These are phyloP conservation scores for Phalloptychus januarius DNA, from an alignment of 2,797 vertebrate species.

Conservation along the genomic window DNA sequence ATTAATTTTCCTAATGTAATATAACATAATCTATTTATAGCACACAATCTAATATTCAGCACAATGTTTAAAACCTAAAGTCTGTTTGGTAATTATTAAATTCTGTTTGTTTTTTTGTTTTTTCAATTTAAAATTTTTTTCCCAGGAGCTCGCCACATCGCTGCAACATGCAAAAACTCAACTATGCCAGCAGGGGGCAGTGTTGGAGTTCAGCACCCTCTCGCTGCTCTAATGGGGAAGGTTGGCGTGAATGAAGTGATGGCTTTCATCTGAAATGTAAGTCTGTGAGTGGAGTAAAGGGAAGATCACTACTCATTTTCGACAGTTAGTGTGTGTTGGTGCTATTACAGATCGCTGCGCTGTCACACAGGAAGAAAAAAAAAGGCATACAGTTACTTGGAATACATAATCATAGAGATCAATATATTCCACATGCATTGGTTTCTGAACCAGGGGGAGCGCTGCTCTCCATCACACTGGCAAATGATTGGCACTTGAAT, in stretches of 20 bases:
- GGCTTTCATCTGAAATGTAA: conserved; percentile 69
- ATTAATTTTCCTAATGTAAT: conserved; percentile 47
- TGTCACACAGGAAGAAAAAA: conserved; percentile 12
- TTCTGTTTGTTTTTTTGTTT: conserved; percentile 18
- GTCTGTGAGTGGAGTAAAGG: conserved; percentile 62
- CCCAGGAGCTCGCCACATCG: conserved; percentile 15
- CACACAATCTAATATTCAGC: conserved; percentile 42
- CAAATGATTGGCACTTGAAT: conserved; percentile 16
- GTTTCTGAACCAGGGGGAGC: conserved; percentile 68
- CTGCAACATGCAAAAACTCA: conserved; percentile 33
- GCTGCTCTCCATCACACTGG: conserved; percentile 43
- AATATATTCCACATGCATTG: conserved; percentile 72
- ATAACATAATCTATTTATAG: conserved; percentile 33
- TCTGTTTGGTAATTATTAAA: conserved; percentile 32
- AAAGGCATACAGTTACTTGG: conserved; percentile 66
- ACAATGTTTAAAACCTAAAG: conserved; percentile 22
- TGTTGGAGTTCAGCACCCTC: conserved; percentile 27
- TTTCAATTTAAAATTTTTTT: conserved; percentile 31
- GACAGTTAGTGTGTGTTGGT: conserved; percentile 57
- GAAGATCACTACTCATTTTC: conserved; percentile 51
- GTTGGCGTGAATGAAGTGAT: conserved; percentile 52
- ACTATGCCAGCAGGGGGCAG: conserved; percentile 54
- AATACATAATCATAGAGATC: conserved; percentile 61
- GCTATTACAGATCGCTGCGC: conserved; percentile 42
- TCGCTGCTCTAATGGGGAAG: conserved; percentile 17